Evolutionary conservation across 92 coral and sea anemone species (phyloP).

Genomic region (Diadumene lineata): DNA sequence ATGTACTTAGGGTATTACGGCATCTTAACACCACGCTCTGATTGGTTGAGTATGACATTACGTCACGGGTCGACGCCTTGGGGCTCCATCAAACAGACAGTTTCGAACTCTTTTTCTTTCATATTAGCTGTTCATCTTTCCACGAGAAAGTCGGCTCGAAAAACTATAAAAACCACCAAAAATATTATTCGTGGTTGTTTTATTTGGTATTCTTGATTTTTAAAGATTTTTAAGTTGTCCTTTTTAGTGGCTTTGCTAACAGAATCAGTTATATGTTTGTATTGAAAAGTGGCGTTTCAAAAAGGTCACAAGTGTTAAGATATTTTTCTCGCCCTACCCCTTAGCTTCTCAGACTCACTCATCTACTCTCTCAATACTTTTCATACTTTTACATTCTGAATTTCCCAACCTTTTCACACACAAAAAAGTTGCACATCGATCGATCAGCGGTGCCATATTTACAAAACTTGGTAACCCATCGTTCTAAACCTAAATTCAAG

Average conservation of each 20-base stretch:
- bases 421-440: no score
- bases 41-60: slow-evolving; percentile 12
- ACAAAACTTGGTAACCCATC: no score
- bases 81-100: background rate
- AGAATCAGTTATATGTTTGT: background rate
- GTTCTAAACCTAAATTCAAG: no score
- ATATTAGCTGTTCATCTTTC: slow-evolving; percentile 1
- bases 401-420: no score
- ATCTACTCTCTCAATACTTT: background rate
- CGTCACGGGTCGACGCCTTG: slow-evolving; percentile 5
- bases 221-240: background rate
- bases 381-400: no score
- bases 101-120: background rate
- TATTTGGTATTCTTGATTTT: background rate
- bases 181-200: no score
- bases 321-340: slow-evolving; percentile 11
- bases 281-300: slow-evolving; percentile 1
- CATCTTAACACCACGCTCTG: slow-evolving; percentile 8
- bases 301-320: slow-evolving; percentile 15
- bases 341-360: background rate
- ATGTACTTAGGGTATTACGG: slow-evolving; percentile 16
- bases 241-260: background rate
- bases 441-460: no score
- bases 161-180: background rate
- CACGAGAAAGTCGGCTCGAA: background rate